Conservation (phyloP, 2,888 invertebrate species). For the Tenthredo amoena region DNA sequence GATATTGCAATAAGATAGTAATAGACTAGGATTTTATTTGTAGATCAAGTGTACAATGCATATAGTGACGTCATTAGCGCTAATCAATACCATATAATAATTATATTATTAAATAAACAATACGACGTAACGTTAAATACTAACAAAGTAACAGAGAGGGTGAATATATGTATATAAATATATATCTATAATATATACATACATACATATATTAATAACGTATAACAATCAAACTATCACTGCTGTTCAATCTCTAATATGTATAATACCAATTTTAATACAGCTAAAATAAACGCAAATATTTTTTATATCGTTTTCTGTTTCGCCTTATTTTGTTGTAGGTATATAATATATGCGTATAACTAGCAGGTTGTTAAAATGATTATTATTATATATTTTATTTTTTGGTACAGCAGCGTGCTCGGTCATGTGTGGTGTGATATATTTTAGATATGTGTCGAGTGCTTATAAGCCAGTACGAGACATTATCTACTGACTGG, state of each 20-base stretch:
- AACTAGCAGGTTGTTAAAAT: not conserved
- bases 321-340: not conserved
- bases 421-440: not conserved
- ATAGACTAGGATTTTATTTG: conserved; percentile 74
- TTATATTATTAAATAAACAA: conserved; percentile 60
- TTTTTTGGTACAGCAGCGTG: conserved; percentile 29
- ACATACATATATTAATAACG: conserved; percentile 8
- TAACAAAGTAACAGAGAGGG: conserved; percentile 6
- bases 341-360: not conserved
- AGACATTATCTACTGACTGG: conserved; percentile 17
- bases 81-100: conserved; percentile 65
- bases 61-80: conserved; percentile 71
- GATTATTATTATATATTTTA: not conserved
- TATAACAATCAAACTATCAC: conserved; percentile 4
- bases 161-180: not conserved
- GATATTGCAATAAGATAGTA: conserved; percentile 57
- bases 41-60: conserved; percentile 73
- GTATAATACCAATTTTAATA: not conserved
- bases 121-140: conserved; percentile 53
- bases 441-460: conserved; percentile 12
- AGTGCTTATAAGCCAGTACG: conserved; percentile 25
- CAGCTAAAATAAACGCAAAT: not conserved
- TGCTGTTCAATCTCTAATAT: not conserved
- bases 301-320: not conserved
- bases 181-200: not conserved